Percentiles rank a stretch among this genome's conserved stretches.
Evolutionary conservation across 2,888 invertebrate species (phyloP).

Genomic region (Acanthosoma haemorrhoidale): DNA sequence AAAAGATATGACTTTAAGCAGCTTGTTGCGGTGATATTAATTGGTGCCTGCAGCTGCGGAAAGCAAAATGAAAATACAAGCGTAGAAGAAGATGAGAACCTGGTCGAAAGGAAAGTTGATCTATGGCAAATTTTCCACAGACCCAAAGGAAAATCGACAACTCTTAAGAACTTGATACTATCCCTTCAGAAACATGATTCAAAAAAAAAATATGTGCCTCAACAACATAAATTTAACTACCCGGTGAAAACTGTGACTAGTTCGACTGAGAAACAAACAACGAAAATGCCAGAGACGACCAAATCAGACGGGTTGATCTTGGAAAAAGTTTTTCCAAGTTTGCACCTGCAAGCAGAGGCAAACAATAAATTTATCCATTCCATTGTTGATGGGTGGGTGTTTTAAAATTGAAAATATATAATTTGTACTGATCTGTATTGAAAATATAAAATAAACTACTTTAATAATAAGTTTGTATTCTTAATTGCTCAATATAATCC

Average conservation of each 20-base stretch:
- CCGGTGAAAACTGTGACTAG: not conserved
- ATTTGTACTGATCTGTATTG: not conserved
- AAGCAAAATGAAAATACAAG: not conserved
- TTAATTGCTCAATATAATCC: too few relatives aligned
- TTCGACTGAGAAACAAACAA: not conserved
- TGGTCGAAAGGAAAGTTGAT: conserved; percentile 23
- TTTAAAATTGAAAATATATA: not conserved
- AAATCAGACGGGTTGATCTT: not conserved
- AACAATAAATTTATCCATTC: conserved; percentile 21
- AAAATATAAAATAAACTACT: not conserved
- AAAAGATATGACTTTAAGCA: conserved; percentile 1
- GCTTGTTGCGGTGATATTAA: not conserved
- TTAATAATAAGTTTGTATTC: too few relatives aligned
- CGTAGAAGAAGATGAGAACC: conserved; percentile 23
- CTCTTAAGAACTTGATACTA: conserved; percentile 18
- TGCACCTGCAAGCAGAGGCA: conserved; percentile 1
- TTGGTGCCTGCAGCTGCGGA: not conserved
- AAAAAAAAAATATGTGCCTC: not conserved
- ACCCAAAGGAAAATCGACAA: conserved; percentile 25
- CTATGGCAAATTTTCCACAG: conserved; percentile 21
- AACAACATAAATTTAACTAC: not conserved
- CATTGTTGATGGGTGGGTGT: conserved; percentile 18
- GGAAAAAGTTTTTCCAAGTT: not conserved
- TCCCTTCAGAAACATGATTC: conserved; percentile 16
- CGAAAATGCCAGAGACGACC: not conserved